phyloP scores from a whole-genome alignment of 2,113 vertebrate species.

The Ciconia boyciana region DNA sequence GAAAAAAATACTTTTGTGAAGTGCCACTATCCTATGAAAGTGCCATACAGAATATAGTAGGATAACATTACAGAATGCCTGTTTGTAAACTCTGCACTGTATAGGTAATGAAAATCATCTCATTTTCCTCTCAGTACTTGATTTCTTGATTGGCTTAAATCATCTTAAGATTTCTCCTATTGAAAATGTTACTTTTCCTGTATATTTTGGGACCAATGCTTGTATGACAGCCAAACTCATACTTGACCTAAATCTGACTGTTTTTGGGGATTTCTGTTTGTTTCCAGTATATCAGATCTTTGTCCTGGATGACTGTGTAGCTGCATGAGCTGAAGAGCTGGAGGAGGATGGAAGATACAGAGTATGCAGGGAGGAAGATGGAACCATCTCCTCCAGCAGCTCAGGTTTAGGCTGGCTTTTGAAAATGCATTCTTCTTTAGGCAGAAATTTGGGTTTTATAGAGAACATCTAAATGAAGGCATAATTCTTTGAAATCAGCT shows the following conservation, averaged over 20 bases:
- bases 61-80: neutral
- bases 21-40: neutral
- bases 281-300: neutral
- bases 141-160: neutral
- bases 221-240: neutral
- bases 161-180: neutral
- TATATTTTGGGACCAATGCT: neutral
- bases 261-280: neutral
- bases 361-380: neutral
- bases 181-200: neutral
- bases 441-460: neutral
- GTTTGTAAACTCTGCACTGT: neutral
- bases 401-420: neutral
- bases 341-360: neutral
- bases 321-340: neutral
- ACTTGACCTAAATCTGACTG: neutral
- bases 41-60: rapidly evolving
- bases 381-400: neutral
- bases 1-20: neutral
- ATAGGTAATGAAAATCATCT: neutral
- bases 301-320: neutral
- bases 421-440: neutral
- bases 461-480: neutral
- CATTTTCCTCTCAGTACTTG: neutral
- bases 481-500: neutral